phyloP scores from a whole-genome alignment of 2,888 invertebrate genomes.

The Gastracanthus pulcherrimus region DNA sequence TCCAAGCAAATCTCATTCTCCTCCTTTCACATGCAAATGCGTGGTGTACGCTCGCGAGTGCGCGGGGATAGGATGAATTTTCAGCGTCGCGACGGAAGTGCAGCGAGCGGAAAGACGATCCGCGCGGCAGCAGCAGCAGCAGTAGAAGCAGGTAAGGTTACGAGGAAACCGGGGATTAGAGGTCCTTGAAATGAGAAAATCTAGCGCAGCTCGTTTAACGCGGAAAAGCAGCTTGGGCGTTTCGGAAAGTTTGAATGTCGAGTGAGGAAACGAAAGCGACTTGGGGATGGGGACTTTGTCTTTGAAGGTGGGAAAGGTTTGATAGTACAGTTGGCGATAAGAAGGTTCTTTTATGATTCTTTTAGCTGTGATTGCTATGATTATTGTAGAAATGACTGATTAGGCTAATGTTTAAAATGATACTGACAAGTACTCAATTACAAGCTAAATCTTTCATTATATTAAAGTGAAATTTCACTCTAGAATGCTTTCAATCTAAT shows the following conservation, averaged over 20 bases:
- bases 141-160: conserved; percentile 31
- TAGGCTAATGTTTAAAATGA: too few species aligned
- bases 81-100: conserved; percentile 45
- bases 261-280: background rate
- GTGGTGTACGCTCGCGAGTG: conserved; percentile 15
- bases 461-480: too few species aligned
- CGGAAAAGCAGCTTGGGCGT: background rate
- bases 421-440: too few species aligned
- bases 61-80: conserved; percentile 54
- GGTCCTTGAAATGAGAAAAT: conserved; percentile 56
- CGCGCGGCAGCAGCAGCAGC: background rate
- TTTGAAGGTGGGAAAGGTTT: too few species aligned
- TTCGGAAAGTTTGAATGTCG: background rate
- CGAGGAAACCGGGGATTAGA: conserved; percentile 52
- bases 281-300: too few species aligned
- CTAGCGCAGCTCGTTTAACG: conserved; percentile 20
- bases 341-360: too few species aligned
- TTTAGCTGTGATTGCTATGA: too few species aligned
- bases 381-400: too few species aligned
- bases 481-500: too few species aligned
- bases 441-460: too few species aligned
- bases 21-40: conserved; percentile 54
- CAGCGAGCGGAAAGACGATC: conserved; percentile 50
- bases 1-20: conserved; percentile 49
- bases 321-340: too few species aligned